A percentile compares a stretch with the other conserved stretches of the same genome.
These are phyloP conservation scores for Chrysomela aeneicollis DNA, from an alignment of 2,888 invertebrate species.

Conservation along the genomic window DNA sequence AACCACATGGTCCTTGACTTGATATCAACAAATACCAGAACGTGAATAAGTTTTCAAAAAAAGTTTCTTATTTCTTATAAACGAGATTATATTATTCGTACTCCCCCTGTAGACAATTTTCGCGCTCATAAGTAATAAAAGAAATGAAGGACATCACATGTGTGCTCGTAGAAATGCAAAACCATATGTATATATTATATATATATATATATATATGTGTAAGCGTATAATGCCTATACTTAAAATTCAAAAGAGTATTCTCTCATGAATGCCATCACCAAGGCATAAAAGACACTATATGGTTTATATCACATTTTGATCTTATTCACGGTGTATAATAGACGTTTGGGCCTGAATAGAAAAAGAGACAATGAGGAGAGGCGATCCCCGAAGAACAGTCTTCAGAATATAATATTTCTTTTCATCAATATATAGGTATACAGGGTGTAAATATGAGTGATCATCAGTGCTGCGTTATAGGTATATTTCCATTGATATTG, in stretches of 20 bases:
- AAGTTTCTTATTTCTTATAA: no score
- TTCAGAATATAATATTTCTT: neutral
- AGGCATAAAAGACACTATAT: conserved; percentile 4
- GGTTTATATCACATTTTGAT: conserved; percentile 36
- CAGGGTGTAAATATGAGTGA: no score
- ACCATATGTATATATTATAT: conserved; percentile 38
- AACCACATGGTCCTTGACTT: no score
- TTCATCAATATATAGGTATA: neutral
- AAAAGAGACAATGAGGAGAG: conserved; percentile 13
- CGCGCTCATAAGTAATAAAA: conserved; percentile 17
- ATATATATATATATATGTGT: neutral
- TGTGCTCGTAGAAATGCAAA: conserved; percentile 39
- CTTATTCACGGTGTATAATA: conserved; percentile 30
- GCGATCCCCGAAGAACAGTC: conserved; percentile 2
- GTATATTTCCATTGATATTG: no score
- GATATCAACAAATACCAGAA: no score
- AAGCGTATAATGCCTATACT: conserved; percentile 31
- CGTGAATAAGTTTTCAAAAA: no score
- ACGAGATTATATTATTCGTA: no score
- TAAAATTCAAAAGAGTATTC: conserved; percentile 36
- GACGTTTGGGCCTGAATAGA: conserved; percentile 28
- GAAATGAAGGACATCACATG: conserved; percentile 34
- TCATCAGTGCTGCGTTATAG: no score
- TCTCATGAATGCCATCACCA: neutral
- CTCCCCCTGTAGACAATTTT: neutral